Evolutionary conservation across 2,888 invertebrate genomes (phyloP).

Genomic region (Euzophera pinguis): DNA sequence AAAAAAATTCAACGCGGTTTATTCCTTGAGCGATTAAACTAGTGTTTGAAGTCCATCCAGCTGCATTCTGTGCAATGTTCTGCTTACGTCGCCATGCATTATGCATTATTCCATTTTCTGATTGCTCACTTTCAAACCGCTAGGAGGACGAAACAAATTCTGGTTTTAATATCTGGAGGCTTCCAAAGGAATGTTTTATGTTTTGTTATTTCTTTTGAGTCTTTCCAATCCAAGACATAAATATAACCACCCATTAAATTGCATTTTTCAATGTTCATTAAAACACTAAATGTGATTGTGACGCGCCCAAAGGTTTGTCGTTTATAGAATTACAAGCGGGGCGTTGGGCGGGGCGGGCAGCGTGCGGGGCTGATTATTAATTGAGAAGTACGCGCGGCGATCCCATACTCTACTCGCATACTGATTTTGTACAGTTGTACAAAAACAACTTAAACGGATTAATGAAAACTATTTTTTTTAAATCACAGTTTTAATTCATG

Average conservation of each 20-base stretch:
- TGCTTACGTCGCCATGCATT: background rate
- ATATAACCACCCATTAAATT: too few relatives aligned
- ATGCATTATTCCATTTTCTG: constrained; percentile 6
- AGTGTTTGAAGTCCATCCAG: background rate
- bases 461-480: background rate
- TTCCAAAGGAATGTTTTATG: background rate
- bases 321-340: constrained; percentile 1
- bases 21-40: too few relatives aligned
- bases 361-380: background rate
- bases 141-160: background rate
- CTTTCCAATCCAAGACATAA: too few relatives aligned
- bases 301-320: background rate
- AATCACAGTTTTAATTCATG: too few relatives aligned
- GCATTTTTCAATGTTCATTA: too few relatives aligned
- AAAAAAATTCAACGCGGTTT: too few relatives aligned
- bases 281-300: too few relatives aligned
- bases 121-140: background rate
- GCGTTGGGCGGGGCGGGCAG: background rate
- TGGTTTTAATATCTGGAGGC: background rate
- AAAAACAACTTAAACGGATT: background rate
- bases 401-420: constrained; percentile 1
- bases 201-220: background rate
- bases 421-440: background rate
- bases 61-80: background rate
- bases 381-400: constrained; percentile 4